Percentiles rank a stretch among this genome's conserved stretches.
Conservation (phyloP, 2,888 invertebrate genomes). For the Archaeoteleia sp. region DNA sequence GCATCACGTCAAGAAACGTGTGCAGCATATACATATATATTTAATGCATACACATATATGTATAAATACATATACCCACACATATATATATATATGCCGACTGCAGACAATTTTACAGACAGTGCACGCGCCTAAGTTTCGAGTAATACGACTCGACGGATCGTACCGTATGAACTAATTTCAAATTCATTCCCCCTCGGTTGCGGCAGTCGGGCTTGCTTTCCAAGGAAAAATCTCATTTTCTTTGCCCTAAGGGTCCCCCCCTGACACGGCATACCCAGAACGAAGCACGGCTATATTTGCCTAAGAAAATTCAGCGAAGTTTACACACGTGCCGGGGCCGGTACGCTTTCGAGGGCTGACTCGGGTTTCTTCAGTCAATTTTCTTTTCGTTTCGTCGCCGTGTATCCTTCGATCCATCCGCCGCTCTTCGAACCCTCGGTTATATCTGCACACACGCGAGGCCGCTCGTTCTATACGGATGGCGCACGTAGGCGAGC, state of each 20-base stretch:
- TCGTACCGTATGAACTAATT: conserved; percentile 70
- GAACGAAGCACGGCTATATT: conserved; percentile 68
- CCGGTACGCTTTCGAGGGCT: conserved; percentile 58
- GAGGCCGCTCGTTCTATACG: too few relatives aligned
- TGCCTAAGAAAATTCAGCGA: conserved; percentile 73
- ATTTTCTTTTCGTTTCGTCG: conserved; percentile 56
- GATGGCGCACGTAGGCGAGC: too few relatives aligned
- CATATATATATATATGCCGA: conserved; percentile 6
- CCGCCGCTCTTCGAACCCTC: conserved; percentile 33
- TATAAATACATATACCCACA: too few relatives aligned
- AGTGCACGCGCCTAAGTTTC: conserved; percentile 50
- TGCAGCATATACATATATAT: conserved; percentile 28
- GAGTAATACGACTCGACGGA: conserved; percentile 60
- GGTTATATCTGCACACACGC: conserved; percentile 15
- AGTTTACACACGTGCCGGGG: conserved; percentile 71
- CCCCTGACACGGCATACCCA: conserved; percentile 56
- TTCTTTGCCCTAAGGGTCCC: conserved; percentile 71
- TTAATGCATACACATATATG: too few relatives aligned
- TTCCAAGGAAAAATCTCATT: conserved; percentile 71
- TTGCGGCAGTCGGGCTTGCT: conserved; percentile 30
- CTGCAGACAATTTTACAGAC: conserved; percentile 51
- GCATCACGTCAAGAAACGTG: conserved; percentile 34
- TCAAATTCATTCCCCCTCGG: conserved; percentile 69
- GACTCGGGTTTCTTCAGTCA: conserved; percentile 60
- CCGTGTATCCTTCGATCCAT: conserved; percentile 15